phyloP scores from a whole-genome alignment of 2,113 vertebrate species.

The Myotis lucifugus region DNA sequence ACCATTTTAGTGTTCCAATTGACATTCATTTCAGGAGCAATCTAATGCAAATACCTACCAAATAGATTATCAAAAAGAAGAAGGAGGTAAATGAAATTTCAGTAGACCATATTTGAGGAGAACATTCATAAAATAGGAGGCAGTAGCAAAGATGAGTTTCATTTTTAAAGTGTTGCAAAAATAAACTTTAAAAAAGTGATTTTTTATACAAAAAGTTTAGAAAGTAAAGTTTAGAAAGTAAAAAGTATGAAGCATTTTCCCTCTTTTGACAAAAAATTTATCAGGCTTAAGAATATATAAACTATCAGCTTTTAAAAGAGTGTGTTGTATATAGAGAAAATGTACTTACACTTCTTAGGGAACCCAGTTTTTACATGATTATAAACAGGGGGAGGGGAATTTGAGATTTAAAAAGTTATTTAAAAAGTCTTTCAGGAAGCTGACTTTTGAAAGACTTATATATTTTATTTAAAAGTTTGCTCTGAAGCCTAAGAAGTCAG shows the following conservation, averaged over 20 bases:
- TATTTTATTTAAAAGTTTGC: slow-evolving; percentile 21
- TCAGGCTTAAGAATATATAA: not conserved
- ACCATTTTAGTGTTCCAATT: not conserved
- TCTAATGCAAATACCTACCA: slow-evolving; percentile 26
- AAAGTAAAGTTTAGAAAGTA: not conserved
- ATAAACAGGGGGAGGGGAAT: not conserved
- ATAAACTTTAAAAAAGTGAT: not conserved
- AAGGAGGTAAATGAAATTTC: not conserved
- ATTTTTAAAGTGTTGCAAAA: not conserved
- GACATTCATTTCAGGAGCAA: not conserved
- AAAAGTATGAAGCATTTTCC: not conserved
- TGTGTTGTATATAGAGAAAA: not conserved
- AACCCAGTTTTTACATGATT: not conserved
- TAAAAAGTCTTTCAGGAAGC: not conserved
- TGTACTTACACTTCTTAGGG: not conserved
- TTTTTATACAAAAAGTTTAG: not conserved
- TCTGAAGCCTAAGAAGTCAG: not conserved
- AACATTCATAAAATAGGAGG: not conserved
- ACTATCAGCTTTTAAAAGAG: slow-evolving; percentile 5
- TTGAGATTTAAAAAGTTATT: not conserved
- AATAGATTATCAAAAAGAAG: not conserved
- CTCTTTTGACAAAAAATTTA: not conserved
- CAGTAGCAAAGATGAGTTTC: not conserved
- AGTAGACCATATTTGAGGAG: not conserved
- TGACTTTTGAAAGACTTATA: slow-evolving; percentile 2